Percentiles rank a stretch among this genome's conserved stretches.
phyloP scores from a whole-genome alignment of 2,797 vertebrate genomes.

The Lithobates pipiens region DNA sequence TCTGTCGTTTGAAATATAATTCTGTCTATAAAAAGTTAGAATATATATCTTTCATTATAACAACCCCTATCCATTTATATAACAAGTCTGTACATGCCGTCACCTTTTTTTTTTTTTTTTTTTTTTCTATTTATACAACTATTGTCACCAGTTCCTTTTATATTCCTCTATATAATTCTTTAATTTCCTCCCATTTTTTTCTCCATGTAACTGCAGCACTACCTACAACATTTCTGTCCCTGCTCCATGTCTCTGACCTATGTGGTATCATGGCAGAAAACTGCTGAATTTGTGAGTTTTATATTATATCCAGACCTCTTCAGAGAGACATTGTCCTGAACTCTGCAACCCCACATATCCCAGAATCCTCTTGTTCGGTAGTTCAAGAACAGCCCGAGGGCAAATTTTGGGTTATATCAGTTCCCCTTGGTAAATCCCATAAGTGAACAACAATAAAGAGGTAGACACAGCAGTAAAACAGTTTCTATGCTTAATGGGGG shows the following conservation, averaged over 20 bases:
- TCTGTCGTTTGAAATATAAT: neutral
- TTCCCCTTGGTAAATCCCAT: conserved; percentile 47
- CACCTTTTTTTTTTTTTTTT: conserved; percentile 1
- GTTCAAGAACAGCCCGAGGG: conserved; percentile 40
- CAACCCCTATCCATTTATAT: neutral
- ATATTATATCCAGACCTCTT: conserved; percentile 43
- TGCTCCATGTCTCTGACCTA: conserved; percentile 19
- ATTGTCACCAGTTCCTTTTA: neutral
- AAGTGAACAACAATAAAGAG: conserved; percentile 38
- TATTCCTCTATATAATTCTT: conserved; percentile 16
- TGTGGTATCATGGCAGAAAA: conserved; percentile 26
- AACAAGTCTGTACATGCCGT: conserved; percentile 2
- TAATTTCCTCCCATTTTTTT: neutral
- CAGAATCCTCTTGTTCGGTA: conserved; percentile 45
- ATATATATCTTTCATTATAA: neutral
- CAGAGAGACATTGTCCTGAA: conserved; percentile 50
- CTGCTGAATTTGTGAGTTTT: conserved; percentile 45
- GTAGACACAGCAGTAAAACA: conserved; percentile 46
- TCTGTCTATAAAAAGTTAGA: neutral
- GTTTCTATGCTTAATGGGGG: conserved; percentile 31
- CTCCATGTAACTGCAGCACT: conserved; percentile 16
- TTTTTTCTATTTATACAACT: conserved; percentile 6
- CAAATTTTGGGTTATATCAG: conserved; percentile 41
- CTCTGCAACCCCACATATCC: conserved; percentile 50
- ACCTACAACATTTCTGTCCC: conserved; percentile 38